A percentile compares a stretch with the other conserved stretches of the same genome.
Evolutionary conservation across 1,140 invertebrate genomes (phyloP).

Genomic region (Pachypsylla venusta): DNA sequence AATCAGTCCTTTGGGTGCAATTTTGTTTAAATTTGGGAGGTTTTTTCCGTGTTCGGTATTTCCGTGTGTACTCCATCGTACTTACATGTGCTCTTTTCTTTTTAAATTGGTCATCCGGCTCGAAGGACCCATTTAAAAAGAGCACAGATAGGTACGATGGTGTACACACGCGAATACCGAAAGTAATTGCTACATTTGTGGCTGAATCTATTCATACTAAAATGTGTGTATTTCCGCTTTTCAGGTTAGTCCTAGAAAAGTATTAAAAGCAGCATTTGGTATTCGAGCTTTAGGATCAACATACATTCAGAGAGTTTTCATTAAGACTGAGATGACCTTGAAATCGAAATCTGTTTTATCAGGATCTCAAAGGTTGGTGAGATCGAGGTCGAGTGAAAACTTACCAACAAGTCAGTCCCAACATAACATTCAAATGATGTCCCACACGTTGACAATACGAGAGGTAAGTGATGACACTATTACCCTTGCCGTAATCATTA

Average conservation of each 20-base stretch:
- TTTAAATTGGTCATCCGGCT: too few species aligned
- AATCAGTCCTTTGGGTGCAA: too few species aligned
- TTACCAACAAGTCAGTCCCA: constrained; percentile 78
- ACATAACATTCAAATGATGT: constrained; percentile 85
- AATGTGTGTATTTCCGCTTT: constrained; percentile 21
- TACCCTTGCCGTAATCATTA: too few species aligned
- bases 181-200: too few species aligned
- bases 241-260: constrained; percentile 60
- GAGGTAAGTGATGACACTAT: constrained; percentile 45
- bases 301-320: constrained; percentile 79
- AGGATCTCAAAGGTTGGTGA: constrained; percentile 47
- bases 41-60: constrained; percentile 8
- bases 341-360: constrained; percentile 55
- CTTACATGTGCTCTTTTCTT: too few species aligned
- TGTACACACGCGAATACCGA: too few species aligned
- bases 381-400: constrained; percentile 72
- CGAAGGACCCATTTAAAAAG: too few species aligned
- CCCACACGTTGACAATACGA: constrained; percentile 74
- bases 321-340: constrained; percentile 81
- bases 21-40: too few species aligned
- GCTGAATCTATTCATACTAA: too few species aligned
- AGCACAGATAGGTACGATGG: too few species aligned
- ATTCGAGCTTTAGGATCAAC: constrained; percentile 74
- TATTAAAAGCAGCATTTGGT: constrained; percentile 76
- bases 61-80: too few species aligned